These are phyloP conservation scores for Microtus ochrogaster DNA, from an alignment of 2,113 vertebrate genomes.

Conservation along the genomic window DNA sequence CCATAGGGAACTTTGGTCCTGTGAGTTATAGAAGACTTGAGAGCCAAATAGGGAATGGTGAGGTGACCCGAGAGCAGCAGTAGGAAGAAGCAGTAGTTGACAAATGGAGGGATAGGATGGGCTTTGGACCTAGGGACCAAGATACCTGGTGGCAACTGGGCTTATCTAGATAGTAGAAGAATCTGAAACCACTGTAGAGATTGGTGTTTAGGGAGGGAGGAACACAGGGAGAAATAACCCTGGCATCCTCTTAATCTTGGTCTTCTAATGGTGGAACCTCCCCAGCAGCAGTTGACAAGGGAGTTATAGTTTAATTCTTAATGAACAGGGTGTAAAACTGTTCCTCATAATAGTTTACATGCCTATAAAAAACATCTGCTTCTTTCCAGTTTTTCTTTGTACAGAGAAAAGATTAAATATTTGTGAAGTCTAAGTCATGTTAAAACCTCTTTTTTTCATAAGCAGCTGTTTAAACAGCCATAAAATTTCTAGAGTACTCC, in stretches of 20 bases:
- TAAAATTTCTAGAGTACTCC: background rate
- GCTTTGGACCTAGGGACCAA: background rate
- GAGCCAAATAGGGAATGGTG: conserved; percentile 11
- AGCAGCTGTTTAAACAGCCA: conserved; percentile 7
- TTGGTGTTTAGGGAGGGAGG: background rate
- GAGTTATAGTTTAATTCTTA: background rate
- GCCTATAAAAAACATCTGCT: background rate
- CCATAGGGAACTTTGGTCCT: background rate
- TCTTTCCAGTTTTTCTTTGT: background rate
- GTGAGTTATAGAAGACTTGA: conserved; percentile 19
- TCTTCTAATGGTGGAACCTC: background rate
- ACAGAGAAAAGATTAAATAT: conserved; percentile 35
- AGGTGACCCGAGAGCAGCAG: background rate
- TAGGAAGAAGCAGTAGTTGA: background rate
- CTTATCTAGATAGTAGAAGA: background rate
- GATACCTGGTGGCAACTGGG: background rate
- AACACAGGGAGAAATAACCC: background rate
- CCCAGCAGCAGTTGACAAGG: background rate
- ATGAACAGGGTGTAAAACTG: conserved; percentile 16
- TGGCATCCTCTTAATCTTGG: background rate
- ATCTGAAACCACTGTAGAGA: background rate
- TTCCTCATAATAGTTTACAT: conserved; percentile 32
- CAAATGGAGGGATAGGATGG: background rate
- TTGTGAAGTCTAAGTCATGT: conserved; percentile 24
- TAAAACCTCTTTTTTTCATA: conserved; percentile 58